Evolutionary conservation across 2,113 vertebrate species (phyloP), one percentile per base, ranked within the genome.

Genomic region (Abramis brama): DNA sequence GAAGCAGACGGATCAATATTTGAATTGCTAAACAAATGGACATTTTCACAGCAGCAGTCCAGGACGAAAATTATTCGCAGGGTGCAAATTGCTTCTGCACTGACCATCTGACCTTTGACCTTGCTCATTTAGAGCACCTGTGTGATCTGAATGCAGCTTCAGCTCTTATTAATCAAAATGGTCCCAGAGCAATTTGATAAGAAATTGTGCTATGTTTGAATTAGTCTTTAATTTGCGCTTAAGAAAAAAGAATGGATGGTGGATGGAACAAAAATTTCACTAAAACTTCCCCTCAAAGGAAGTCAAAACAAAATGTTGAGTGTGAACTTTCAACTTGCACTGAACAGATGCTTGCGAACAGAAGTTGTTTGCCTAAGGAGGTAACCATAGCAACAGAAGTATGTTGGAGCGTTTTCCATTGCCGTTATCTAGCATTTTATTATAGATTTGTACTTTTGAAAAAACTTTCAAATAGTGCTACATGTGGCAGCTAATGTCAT

Each of bases 1-100:
- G 83, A 85, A 88, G 91, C 91, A 92, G 90, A 92, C 89, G 55
- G 91, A 94, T 94, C 93, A 90, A 95, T 95, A 93, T 88, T 82
- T 90, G 90, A 93, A 94, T 94, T 93, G 93, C 92, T 92, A 91
- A 94, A 89, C 91, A 91, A 93, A 92, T 92, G 88, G 89, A 84
- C 87, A 36, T 84, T 88, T 89, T 92, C 88, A 87, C 79, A 90
- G 85, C 80, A 75, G 86, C 73, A 73, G 82, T 68, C 86, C 81
- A 30, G 30, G 39, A 87, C 84, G 85, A 87, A 88, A 87, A 88
- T 87, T 80, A 88, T 79, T 88, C 60, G n/a, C 15, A 62, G 76
- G 70, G 88, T 88, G 80, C 45, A 87, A 83, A 91, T 87, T 88
- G 86, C 79, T 81, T 60, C 74, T 55, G 62, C 86, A 30, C 79